Evolutionary conservation across 2,888 invertebrate species (phyloP), one percentile per base, ranked within the genome.

Genomic region (Caenorhabditis auriculariae): DNA sequence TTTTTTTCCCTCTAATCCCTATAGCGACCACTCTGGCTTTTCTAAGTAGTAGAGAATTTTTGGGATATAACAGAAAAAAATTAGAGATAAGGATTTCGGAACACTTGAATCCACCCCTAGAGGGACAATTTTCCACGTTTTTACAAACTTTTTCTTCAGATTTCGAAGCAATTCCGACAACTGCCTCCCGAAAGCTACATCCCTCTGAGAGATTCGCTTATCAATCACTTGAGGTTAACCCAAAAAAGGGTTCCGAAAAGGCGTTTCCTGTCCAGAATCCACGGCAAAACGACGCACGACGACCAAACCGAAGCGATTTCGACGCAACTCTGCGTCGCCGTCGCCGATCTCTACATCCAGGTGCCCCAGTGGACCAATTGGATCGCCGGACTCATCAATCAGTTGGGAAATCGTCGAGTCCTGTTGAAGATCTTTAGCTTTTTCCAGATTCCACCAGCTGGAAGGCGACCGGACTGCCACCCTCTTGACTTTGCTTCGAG

Each of bases 351-450:
- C 69, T 90, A 92, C 4, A 85, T 98, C 48, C 91, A 95, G 83
- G 93, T 95, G 90, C 88, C 90, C 17, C 84, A 89, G 0, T 98
- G 96, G 96, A 89, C 89, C 75, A 88, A 89, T 80, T 91, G 94
- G 42, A 88, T 91, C 46, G 85, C 88, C 76, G 91, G 93, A 82
- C 84, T 96, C 65, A 88, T 95, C 35, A 88, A 88, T 78, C 88
- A 88, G 81, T 90, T 49, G 9, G 19, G 9, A 9, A 19, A 41
- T 19, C 9, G n/a, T 41, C 35, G 35, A 32, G 9, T 32, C 9
- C n/a, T 32, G 35, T 32, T 7, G 3, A 44, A 44, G 17, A 28
- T 50, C 9, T 37, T 32, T 4, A 29, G 28, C 28, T n/a, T 38
- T 19, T 45, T 66, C 17, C 49, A 70, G 70, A 55, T 70, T 66